phyloP scores from a whole-genome alignment of 2,888 invertebrate genomes.

The Epiblema foenella region DNA sequence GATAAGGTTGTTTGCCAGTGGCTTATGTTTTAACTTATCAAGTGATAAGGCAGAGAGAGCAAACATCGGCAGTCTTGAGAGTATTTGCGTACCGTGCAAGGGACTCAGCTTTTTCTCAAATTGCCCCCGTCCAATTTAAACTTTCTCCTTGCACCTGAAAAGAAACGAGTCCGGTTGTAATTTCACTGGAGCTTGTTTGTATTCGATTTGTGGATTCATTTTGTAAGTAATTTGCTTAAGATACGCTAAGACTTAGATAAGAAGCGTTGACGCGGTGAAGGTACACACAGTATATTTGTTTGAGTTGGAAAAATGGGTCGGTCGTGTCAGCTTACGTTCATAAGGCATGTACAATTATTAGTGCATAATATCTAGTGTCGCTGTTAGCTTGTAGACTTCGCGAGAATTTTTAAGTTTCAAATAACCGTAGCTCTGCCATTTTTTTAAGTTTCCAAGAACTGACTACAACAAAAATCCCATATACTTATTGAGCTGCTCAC shows the following conservation, averaged over 20 bases:
- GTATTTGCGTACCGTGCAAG: slow-evolving; percentile 80
- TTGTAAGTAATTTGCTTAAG: slow-evolving; percentile 49
- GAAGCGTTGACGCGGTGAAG: slow-evolving; percentile 13
- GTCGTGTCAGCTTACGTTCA: background rate
- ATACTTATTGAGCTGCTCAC: too few species aligned
- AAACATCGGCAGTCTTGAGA: slow-evolving; percentile 80
- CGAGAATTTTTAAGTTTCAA: too few species aligned
- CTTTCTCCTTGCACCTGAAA: slow-evolving; percentile 69
- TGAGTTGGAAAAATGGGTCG: slow-evolving; percentile 34
- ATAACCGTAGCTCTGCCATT: too few species aligned
- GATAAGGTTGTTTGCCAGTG: slow-evolving; percentile 79
- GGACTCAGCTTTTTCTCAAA: slow-evolving; percentile 72
- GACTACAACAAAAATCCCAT: too few species aligned
- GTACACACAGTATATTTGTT: slow-evolving; percentile 30
- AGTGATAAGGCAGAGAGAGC: slow-evolving; percentile 77
- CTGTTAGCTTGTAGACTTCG: too few species aligned
- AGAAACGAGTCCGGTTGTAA: slow-evolving; percentile 59
- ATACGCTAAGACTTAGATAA: slow-evolving; percentile 25
- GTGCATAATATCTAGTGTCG: background rate
- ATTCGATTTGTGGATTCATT: slow-evolving; percentile 48
- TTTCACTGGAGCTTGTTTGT: slow-evolving; percentile 58
- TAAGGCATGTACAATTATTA: background rate
- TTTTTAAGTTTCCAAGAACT: too few species aligned
- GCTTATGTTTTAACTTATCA: slow-evolving; percentile 84
- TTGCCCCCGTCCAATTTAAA: slow-evolving; percentile 63